phyloP scores from a whole-genome alignment of 92 coral and sea anemone genomes.

The Ricordea florida region DNA sequence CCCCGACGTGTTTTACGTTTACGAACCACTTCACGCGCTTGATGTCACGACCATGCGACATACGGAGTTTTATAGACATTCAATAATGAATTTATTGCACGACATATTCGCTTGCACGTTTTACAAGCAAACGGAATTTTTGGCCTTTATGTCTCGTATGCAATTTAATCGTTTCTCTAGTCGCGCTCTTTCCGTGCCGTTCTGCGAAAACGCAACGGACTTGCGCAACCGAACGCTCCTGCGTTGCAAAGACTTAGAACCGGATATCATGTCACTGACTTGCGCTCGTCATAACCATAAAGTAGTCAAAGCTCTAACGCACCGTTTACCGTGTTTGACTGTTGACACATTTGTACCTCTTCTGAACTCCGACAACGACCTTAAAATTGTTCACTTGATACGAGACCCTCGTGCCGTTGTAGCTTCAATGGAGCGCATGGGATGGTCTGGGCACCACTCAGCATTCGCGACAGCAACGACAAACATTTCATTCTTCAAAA shows the following conservation, averaged over 20 bases:
- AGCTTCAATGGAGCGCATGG: constrained; percentile 76
- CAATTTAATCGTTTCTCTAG: constrained; percentile 83
- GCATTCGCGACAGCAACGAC: not conserved
- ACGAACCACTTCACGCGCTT: constrained; percentile 78
- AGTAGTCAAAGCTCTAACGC: constrained; percentile 68
- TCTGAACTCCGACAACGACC: constrained; percentile 1
- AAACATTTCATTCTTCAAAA: constrained; percentile 3
- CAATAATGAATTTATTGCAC: constrained; percentile 50
- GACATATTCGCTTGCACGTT: constrained; percentile 77
- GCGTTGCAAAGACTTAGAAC: constrained; percentile 58
- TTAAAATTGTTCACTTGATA: constrained; percentile 78
- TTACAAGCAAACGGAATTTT: constrained; percentile 68
- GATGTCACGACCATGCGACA: constrained; percentile 53
- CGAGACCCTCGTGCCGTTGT: constrained; percentile 94
- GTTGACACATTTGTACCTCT: constrained; percentile 26
- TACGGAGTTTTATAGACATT: constrained; percentile 55
- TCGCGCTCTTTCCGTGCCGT: constrained; percentile 67
- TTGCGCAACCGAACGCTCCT: not conserved
- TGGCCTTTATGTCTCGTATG: constrained; percentile 65
- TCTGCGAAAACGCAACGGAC: constrained; percentile 40
- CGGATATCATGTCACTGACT: constrained; percentile 50
- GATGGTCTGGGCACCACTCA: constrained; percentile 70
- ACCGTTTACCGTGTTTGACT: constrained; percentile 56
- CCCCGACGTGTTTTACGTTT: constrained; percentile 76
- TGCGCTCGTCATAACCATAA: constrained; percentile 54